Conservation (phyloP, 2,888 invertebrate genomes). For the Tolmerus cingulatus region DNA sequence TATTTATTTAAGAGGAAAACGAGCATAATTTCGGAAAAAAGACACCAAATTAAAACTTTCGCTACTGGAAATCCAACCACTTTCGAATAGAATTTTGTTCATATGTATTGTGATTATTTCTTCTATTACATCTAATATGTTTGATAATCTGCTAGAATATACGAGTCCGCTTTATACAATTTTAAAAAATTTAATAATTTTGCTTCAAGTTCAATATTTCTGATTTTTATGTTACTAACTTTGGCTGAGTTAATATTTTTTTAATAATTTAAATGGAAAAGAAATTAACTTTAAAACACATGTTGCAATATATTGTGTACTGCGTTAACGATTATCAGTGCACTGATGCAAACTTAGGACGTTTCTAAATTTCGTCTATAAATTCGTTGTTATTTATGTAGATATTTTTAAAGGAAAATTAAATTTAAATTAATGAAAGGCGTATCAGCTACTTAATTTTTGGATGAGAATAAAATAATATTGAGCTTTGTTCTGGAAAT, state of each 20-base stretch:
- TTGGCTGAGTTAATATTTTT: not conserved
- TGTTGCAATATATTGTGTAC: not conserved
- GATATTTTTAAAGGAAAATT: not conserved
- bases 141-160: not conserved
- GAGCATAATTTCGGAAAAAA: not conserved
- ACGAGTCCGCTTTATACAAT: not conserved
- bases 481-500: not conserved
- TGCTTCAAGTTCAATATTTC: not conserved
- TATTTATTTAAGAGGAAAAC: constrained; percentile 10
- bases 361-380: not conserved
- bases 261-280: not conserved
- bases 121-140: not conserved
- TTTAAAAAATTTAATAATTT: not conserved
- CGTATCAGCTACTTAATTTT: not conserved
- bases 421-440: not conserved
- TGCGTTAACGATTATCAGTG: not conserved
- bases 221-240: not conserved
- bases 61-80: not conserved
- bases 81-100: not conserved
- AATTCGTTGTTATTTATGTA: not conserved
- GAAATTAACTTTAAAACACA: not conserved
- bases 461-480: not conserved
- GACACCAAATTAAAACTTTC: not conserved
- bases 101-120: not conserved
- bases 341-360: not conserved